Evolutionary conservation across 2,797 vertebrate species (phyloP), one percentile per base, ranked within the genome.

Genomic region (Limnodromus scolopaceus): DNA sequence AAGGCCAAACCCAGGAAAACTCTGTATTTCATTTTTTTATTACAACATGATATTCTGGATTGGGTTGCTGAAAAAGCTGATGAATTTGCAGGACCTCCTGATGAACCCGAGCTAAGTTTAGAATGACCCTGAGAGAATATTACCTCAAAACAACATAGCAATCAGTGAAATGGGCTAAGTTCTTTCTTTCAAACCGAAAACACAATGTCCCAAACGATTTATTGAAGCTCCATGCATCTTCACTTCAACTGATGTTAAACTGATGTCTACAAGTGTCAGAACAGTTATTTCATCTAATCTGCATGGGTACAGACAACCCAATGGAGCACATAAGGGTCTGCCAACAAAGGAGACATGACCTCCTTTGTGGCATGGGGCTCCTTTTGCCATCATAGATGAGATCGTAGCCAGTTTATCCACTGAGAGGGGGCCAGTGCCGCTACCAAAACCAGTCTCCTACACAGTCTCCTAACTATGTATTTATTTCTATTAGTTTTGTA

Each of bases 321-420:
- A 2, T 6, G 20, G 39, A 49, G 7, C 14, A 78, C 64, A 22
- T 41, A n/a, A 64, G 16, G 8, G 7, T 12, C 17, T 65, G 30
- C 22, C 55, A 58, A 69, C 13, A 16, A 48, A 69, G n/a, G 6
- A 28, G 49, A 65, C 6, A 2, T 5, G 11, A 39, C 28, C 43
- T 36, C 5, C 22, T 63, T 43, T 36, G n/a, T 39, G 23, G 8
- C 6, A 17, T 15, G 13, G n/a, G 5, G 3, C 5, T 43, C 12
- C 0, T 0, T 22, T 88, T 11, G 3, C 27, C 12, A 4, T 2
- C 3, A 23, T n/a, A 25, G 57, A 3, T 51, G 61, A 39, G 39
- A 25, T 1, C n/a, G 15, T 28, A 6, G 0, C 13, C 16, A 39
- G 8, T 39, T 65, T 16, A 45, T 10, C 11, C 54, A 65, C 3